Conservation (phyloP, 2,888 invertebrate species). For the Ormyrus nitidulus region DNA sequence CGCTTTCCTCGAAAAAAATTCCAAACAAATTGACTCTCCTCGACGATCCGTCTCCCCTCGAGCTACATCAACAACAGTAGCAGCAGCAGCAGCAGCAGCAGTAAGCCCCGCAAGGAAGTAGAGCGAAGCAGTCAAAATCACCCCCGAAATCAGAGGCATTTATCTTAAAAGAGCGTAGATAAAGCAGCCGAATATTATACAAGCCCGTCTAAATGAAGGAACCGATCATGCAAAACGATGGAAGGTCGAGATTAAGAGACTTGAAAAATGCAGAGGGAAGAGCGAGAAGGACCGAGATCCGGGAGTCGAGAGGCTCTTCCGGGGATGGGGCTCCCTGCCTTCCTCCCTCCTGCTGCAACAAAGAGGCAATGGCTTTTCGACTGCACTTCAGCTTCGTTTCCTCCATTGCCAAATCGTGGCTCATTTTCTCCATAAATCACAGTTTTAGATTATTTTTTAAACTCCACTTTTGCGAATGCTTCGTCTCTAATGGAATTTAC, state of each 20-base stretch:
- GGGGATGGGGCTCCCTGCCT: not conserved
- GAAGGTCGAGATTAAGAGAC: not conserved
- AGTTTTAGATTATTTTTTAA: too few relatives aligned
- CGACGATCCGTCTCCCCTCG: not conserved
- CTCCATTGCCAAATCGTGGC: not conserved
- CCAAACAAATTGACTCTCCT: slow-evolving; percentile 30
- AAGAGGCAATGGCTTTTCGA: slow-evolving; percentile 1
- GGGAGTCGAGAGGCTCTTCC: slow-evolving; percentile 21
- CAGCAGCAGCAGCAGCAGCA: too few relatives aligned
- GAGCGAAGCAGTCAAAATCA: slow-evolving; percentile 42
- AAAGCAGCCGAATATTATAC: too few relatives aligned
- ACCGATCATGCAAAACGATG: not conserved
- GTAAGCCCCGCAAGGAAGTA: not conserved
- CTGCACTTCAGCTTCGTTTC: slow-evolving; percentile 6
- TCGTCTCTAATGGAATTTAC: too few relatives aligned
- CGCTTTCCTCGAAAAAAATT: slow-evolving; percentile 10
- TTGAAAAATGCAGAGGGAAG: too few relatives aligned
- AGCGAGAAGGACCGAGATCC: slow-evolving; percentile 17
- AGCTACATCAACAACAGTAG: not conserved
- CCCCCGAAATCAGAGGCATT: not conserved
- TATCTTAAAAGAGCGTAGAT: too few relatives aligned
- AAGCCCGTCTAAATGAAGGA: not conserved
- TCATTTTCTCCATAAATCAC: not conserved
- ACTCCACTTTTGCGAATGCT: too few relatives aligned
- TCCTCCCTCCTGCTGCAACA: not conserved